These are phyloP conservation scores for Prunella himalayana DNA, from an alignment of 2,113 vertebrate genomes.

Conservation along the genomic window DNA sequence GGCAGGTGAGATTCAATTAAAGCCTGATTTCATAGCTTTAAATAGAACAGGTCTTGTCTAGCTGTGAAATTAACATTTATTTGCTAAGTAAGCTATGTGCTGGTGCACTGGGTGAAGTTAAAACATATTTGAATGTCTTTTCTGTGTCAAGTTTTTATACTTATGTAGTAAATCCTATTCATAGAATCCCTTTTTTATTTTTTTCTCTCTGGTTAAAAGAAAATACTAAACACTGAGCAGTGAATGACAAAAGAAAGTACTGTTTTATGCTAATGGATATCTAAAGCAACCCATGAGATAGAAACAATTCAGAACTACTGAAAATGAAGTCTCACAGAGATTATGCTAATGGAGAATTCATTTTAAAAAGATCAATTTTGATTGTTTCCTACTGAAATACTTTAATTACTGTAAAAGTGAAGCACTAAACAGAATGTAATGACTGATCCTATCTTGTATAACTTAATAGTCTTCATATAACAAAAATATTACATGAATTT, in stretches of 20 bases:
- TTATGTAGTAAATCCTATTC: not conserved
- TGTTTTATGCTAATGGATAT: not conserved
- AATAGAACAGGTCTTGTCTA: not conserved
- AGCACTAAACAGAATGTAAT: not conserved
- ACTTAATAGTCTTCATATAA: not conserved
- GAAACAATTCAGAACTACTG: not conserved
- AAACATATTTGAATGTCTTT: not conserved
- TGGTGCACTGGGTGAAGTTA: not conserved
- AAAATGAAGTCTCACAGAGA: not conserved
- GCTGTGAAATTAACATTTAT: not conserved
- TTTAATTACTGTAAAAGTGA: not conserved
- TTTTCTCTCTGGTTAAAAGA: not conserved
- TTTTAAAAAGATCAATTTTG: not conserved
- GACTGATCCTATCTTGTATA: not conserved
- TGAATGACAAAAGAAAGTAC: not conserved
- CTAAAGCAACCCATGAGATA: not conserved
- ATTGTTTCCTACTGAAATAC: not conserved
- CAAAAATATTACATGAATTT: not conserved
- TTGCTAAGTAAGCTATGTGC: not conserved
- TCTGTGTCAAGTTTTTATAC: not conserved
- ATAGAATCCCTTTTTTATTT: not conserved
- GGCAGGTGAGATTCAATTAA: not conserved
- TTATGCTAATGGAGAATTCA: not conserved
- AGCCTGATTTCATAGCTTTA: not conserved
- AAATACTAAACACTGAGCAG: not conserved